phyloP scores from a whole-genome alignment of 2,888 invertebrate species.

The Drosophila multiciliata region DNA sequence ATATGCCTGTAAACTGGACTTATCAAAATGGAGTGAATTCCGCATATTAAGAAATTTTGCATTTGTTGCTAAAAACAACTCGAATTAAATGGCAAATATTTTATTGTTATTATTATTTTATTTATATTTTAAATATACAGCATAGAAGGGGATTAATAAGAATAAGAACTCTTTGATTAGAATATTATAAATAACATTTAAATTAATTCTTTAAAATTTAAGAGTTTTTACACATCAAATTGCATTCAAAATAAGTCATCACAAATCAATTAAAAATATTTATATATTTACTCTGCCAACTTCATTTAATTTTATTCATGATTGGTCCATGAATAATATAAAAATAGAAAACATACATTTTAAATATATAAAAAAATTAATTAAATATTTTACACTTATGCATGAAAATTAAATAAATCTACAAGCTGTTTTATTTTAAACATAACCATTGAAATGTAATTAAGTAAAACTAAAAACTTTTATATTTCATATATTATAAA shows the following conservation, averaged over 20 bases:
- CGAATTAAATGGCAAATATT: not conserved
- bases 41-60: conserved; percentile 33
- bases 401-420: not conserved
- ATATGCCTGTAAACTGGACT: conserved; percentile 50
- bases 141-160: not conserved
- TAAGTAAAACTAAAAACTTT: not conserved
- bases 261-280: not conserved
- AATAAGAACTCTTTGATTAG: not conserved
- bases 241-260: not conserved
- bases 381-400: fast-evolving
- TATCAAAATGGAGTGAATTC: conserved; percentile 64
- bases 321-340: not conserved
- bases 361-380: not conserved
- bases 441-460: not conserved
- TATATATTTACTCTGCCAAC: not conserved
- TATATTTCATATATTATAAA: not conserved
- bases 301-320: not conserved
- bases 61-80: not conserved
- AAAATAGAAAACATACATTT: no score
- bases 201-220: not conserved
- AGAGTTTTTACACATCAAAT: not conserved
- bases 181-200: not conserved
- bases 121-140: no score
- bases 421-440: not conserved
- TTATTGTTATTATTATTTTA: no score